A percentile compares a stretch with the other conserved stretches of the same genome.
Conservation (phyloP, 2,888 invertebrate species). For the Odontocerum albicorne region DNA sequence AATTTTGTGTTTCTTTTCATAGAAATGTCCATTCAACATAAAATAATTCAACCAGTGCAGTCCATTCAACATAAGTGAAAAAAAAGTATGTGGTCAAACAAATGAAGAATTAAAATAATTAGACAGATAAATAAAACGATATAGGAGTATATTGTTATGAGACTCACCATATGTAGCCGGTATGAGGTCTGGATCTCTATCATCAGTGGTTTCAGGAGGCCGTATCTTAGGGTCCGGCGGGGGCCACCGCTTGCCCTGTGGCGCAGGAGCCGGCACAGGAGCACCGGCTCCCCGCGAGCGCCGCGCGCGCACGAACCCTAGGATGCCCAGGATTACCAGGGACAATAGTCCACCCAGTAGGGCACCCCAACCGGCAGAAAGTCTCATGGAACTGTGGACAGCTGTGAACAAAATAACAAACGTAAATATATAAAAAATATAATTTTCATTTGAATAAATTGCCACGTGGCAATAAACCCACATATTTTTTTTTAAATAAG, state of each 20-base stretch:
- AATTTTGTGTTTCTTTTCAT: too few relatives aligned
- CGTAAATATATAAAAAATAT: too few relatives aligned
- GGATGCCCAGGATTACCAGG: slow-evolving; percentile 53
- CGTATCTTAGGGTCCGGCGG: slow-evolving; percentile 17
- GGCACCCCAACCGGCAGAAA: slow-evolving; percentile 57
- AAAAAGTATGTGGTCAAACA: too few relatives aligned
- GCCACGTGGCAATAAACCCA: too few relatives aligned
- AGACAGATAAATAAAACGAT: too few relatives aligned
- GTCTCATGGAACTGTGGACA: slow-evolving; percentile 22
- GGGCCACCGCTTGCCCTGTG: slow-evolving; percentile 38
- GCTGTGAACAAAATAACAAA: slow-evolving; percentile 5
- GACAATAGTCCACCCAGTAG: slow-evolving; percentile 57
- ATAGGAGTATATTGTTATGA: too few relatives aligned
- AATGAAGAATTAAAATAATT: too few relatives aligned
- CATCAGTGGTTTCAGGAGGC: slow-evolving; percentile 44
- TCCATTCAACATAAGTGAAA: too few relatives aligned
- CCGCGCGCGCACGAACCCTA: slow-evolving; percentile 51
- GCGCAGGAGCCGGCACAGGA: slow-evolving; percentile 39
- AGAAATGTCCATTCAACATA: too few relatives aligned
- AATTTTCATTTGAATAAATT: too few relatives aligned
- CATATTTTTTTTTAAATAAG: too few relatives aligned
- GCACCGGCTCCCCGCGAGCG: slow-evolving; percentile 42
- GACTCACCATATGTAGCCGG: slow-evolving; percentile 74
- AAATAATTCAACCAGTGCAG: too few relatives aligned
- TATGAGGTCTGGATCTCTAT: slow-evolving; percentile 73